Evolutionary conservation across 2,888 invertebrate genomes (phyloP).

Genomic region (Lasius platythorax): DNA sequence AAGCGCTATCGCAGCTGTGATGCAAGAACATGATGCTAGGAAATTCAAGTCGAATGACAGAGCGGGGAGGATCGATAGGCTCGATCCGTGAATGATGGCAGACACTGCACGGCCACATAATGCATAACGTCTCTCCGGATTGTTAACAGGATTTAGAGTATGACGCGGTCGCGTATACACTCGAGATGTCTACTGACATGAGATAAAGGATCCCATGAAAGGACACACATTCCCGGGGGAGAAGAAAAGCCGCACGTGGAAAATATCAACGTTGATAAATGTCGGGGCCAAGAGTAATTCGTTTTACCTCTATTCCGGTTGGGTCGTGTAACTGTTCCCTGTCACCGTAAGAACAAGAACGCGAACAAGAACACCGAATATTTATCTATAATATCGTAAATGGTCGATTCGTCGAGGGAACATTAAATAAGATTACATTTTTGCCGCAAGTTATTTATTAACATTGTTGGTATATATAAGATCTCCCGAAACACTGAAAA

Average conservation of each 20-base stretch:
- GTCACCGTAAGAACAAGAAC: neutral
- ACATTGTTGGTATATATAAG: neutral
- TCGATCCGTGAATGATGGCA: constrained; percentile 11
- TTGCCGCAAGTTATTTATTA: neutral
- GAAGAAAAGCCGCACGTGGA: constrained; percentile 17
- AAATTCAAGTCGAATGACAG: constrained; percentile 65
- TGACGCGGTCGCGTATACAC: constrained; percentile 45
- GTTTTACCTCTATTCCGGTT: constrained; percentile 30
- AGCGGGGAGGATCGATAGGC: constrained; percentile 60
- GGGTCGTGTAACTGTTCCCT: constrained; percentile 29
- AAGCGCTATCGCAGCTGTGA: constrained; percentile 21
- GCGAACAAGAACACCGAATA: constrained; percentile 4
- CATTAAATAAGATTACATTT: constrained; percentile 7
- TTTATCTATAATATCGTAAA: constrained; percentile 14
- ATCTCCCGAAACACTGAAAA: neutral
- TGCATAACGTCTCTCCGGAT: constrained; percentile 55
- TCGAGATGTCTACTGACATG: constrained; percentile 41
- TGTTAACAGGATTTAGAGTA: constrained; percentile 46
- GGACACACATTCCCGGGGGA: neutral
- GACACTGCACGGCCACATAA: constrained; percentile 6
- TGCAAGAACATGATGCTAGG: constrained; percentile 39
- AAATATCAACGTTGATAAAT: constrained; percentile 53
- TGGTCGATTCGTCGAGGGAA: neutral
- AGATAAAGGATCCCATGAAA: constrained; percentile 34
- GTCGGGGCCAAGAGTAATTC: constrained; percentile 28